Evolutionary conservation across 2,113 vertebrate species (phyloP).

Genomic region (Sporophila hypoxantha): DNA sequence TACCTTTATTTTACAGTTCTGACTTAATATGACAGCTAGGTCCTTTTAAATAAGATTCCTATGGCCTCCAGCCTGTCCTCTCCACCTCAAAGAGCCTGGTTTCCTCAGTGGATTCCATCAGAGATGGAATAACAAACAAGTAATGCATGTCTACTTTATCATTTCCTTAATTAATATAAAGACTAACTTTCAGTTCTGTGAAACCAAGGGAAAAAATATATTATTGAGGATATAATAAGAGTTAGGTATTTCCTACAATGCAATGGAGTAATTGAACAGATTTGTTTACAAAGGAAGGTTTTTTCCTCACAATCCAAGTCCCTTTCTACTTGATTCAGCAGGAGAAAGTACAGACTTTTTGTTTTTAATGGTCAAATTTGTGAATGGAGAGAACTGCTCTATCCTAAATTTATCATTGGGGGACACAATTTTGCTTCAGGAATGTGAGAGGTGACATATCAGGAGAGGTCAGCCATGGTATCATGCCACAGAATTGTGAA

Average conservation of each 20-base stretch:
- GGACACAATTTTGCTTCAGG: not conserved
- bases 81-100: not conserved
- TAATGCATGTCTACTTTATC: not conserved
- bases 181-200: not conserved
- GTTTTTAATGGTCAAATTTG: not conserved
- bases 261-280: not conserved
- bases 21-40: not conserved
- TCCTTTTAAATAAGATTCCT: not conserved
- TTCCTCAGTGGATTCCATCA: not conserved
- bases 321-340: not conserved
- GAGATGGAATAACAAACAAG: not conserved
- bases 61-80: not conserved
- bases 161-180: not conserved
- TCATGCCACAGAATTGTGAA: not conserved
- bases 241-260: not conserved
- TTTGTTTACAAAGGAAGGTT: not conserved
- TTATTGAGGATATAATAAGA: not conserved
- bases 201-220: not conserved
- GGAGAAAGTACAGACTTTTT: not conserved
- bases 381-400: not conserved
- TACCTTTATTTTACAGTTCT: not conserved
- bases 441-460: rapidly evolving
- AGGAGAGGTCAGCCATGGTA: not conserved
- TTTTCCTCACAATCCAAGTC: not conserved
- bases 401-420: not conserved